Evolutionary conservation across 2,113 vertebrate species (phyloP).

Genomic region (Scortum barcoo): DNA sequence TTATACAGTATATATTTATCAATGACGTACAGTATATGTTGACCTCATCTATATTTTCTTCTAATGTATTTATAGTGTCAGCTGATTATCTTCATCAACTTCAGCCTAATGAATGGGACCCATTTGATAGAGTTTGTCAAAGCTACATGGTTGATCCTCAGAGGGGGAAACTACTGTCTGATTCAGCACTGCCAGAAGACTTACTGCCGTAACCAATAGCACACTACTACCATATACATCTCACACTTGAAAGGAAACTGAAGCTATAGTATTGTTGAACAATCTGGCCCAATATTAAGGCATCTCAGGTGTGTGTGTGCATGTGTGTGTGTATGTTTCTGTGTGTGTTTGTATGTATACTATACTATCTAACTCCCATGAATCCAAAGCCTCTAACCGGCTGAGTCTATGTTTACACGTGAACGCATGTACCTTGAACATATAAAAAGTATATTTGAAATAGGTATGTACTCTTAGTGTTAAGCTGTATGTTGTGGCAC

Average conservation of each 20-base stretch:
- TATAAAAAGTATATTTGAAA: constrained; percentile 51
- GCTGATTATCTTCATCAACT: constrained; percentile 28
- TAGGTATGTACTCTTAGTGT: constrained; percentile 53
- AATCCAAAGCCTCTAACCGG: constrained; percentile 72
- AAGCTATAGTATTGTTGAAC: constrained; percentile 78
- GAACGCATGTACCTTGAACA: constrained; percentile 67
- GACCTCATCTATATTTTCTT: constrained; percentile 46
- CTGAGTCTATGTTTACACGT: constrained; percentile 80
- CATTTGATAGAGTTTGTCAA: constrained; percentile 34
- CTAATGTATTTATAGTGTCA: constrained; percentile 33
- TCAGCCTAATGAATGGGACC: constrained; percentile 37
- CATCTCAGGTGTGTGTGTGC: constrained; percentile 78
- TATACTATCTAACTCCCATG: constrained; percentile 56
- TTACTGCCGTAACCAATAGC: constrained; percentile 73
- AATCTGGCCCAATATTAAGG: constrained; percentile 72
- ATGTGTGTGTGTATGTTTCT: not conserved
- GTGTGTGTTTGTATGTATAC: constrained; percentile 40
- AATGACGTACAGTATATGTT: constrained; percentile 37
- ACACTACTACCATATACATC: constrained; percentile 65
- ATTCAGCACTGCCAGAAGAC: constrained; percentile 74
- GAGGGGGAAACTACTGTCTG: constrained; percentile 41
- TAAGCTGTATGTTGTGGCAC: constrained; percentile 46
- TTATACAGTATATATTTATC: constrained; percentile 57
- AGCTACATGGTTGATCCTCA: constrained; percentile 34
- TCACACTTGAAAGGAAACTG: constrained; percentile 72